Evolutionary conservation across 2,797 vertebrate species (phyloP).

Genomic region (Dicrostonyx torquatus): DNA sequence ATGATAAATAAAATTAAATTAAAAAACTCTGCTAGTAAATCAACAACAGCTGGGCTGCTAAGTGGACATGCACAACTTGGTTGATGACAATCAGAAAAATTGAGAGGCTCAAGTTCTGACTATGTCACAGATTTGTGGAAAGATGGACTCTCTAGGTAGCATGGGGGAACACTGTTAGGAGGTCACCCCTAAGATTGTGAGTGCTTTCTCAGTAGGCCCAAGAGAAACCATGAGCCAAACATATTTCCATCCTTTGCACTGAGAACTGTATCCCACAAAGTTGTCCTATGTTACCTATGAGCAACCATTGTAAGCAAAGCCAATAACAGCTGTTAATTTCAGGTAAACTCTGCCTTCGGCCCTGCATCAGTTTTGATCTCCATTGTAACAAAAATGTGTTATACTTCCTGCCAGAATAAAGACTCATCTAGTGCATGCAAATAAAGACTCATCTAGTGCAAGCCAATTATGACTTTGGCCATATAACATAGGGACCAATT

Average conservation of each 20-base stretch:
- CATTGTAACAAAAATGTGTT: background rate
- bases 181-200: background rate
- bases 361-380: background rate
- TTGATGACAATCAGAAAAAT: background rate
- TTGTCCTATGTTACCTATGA: background rate
- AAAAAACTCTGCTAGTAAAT: background rate
- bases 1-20: background rate
- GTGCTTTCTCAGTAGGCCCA: background rate
- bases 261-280: constrained; percentile 1
- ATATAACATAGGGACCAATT: background rate
- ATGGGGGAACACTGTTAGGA: background rate
- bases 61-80: background rate
- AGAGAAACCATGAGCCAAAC: background rate
- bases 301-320: background rate
- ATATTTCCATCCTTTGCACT: background rate
- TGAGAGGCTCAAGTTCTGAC: background rate
- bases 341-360: background rate
- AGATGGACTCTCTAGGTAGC: background rate
- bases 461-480: background rate
- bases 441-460: background rate
- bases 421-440: background rate
- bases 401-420: background rate
- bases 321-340: background rate
- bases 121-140: background rate
- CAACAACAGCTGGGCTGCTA: background rate